phyloP scores from a whole-genome alignment of 2,797 vertebrate genomes.

The Pseudochromis fuscus region DNA sequence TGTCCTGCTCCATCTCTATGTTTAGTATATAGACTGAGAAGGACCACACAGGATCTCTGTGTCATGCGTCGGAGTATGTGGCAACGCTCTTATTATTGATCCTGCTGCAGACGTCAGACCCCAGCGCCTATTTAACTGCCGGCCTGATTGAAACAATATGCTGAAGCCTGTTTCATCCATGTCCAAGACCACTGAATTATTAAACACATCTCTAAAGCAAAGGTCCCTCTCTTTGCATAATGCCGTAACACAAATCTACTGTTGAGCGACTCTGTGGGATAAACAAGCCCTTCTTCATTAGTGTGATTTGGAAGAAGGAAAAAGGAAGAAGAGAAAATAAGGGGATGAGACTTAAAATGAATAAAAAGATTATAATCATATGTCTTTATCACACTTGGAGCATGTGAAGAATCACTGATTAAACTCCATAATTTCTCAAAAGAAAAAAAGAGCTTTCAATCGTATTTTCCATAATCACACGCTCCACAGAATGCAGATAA shows the following conservation, averaged over 20 bases:
- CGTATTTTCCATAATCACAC: slow-evolving; percentile 47
- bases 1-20: slow-evolving; percentile 68
- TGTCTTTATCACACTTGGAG: slow-evolving; percentile 57
- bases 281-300: slow-evolving; percentile 75
- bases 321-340: slow-evolving; percentile 43
- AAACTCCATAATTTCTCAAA: slow-evolving; percentile 49
- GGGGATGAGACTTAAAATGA: slow-evolving; percentile 51
- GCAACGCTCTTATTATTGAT: slow-evolving; percentile 80
- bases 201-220: slow-evolving; percentile 78
- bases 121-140: slow-evolving; percentile 76
- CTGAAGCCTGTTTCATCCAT: slow-evolving; percentile 76
- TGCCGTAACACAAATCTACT: slow-evolving; percentile 68
- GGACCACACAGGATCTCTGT: slow-evolving; percentile 80
- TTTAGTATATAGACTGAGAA: slow-evolving; percentile 57
- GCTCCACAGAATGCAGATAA: slow-evolving; percentile 45
- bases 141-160: slow-evolving; percentile 85
- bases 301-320: slow-evolving; percentile 55
- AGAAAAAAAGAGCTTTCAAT: slow-evolving; percentile 43
- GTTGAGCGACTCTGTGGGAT: slow-evolving; percentile 58
- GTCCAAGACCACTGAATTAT: slow-evolving; percentile 82
- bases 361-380: slow-evolving; percentile 70
- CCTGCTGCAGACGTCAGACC: slow-evolving; percentile 76
- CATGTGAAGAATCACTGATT: slow-evolving; percentile 61
- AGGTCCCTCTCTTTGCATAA: slow-evolving; percentile 69
- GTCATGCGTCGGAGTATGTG: slow-evolving; percentile 69